phyloP scores from a whole-genome alignment of 1,140 invertebrate genomes.

The Cherax quadricarinatus region DNA sequence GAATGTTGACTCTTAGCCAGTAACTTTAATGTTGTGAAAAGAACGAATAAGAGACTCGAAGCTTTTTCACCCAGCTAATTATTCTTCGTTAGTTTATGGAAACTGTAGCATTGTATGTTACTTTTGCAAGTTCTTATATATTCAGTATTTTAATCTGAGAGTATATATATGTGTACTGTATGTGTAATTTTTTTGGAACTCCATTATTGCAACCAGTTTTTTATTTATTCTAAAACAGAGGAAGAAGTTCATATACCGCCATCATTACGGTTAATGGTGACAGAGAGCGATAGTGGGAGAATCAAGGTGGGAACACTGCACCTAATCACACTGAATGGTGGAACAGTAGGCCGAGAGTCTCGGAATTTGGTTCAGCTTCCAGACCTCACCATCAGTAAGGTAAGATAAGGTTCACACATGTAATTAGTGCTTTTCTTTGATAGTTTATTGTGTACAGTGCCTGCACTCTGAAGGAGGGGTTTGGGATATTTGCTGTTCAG shows the following conservation, averaged over 20 bases:
- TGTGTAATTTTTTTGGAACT: not conserved
- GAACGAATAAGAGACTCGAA: too few species aligned
- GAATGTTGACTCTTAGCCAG: too few species aligned
- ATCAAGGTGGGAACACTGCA: constrained; percentile 41
- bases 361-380: constrained; percentile 28
- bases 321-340: constrained; percentile 47
- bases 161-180: not conserved
- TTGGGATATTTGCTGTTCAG: too few species aligned
- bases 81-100: too few species aligned
- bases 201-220: not conserved
- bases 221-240: not conserved
- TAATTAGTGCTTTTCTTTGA: too few species aligned
- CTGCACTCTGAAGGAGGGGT: too few species aligned
- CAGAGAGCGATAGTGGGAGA: constrained; percentile 39
- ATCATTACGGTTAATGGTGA: constrained; percentile 55
- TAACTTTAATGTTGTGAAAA: too few species aligned
- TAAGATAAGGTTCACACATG: not conserved
- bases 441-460: too few species aligned
- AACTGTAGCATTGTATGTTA: too few species aligned
- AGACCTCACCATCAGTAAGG: constrained; percentile 54
- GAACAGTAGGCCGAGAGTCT: constrained; percentile 36
- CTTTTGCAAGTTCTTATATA: not conserved
- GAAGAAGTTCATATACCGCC: constrained; percentile 10
- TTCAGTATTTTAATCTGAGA: not conserved
- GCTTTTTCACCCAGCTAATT: too few species aligned